Percentiles rank a stretch among this genome's conserved stretches.
These are phyloP conservation scores for Drosophila imparisetae DNA, from an alignment of 2,888 invertebrate species.

Conservation along the genomic window DNA sequence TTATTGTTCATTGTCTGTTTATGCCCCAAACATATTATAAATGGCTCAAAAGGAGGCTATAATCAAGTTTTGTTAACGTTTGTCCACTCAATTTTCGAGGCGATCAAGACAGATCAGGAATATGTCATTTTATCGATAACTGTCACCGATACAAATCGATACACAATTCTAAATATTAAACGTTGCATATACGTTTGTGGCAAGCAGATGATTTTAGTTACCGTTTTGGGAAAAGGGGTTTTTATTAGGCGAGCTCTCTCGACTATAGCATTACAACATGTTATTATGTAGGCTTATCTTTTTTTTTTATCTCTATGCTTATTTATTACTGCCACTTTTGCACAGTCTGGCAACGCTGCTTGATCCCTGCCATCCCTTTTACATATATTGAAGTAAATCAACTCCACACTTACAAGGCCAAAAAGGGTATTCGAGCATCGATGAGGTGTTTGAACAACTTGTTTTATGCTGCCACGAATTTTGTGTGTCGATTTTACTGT, in stretches of 20 bases:
- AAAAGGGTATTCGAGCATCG: conserved; percentile 13
- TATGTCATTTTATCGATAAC: neutral
- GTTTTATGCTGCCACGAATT: conserved; percentile 38
- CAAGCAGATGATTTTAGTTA: neutral
- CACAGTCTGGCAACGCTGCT: neutral
- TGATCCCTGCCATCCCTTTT: neutral
- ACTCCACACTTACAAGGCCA: neutral
- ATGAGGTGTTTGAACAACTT: conserved; percentile 18
- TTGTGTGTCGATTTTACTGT: conserved; percentile 23
- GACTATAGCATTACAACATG: neutral
- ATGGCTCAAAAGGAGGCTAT: neutral
- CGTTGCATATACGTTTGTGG: too few species aligned
- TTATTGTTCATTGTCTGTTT: neutral
- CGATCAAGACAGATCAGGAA: neutral
- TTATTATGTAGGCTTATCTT: neutral
- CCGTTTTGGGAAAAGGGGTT: neutral
- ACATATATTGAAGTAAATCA: neutral
- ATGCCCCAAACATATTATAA: neutral
- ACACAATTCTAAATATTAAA: neutral
- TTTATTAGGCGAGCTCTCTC: neutral
- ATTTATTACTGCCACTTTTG: neutral
- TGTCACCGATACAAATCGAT: neutral
- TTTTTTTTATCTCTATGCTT: neutral
- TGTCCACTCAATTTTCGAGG: neutral
- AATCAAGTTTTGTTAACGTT: neutral